These are phyloP conservation scores for Anoplius nigerrimus DNA, from an alignment of 2,888 invertebrate genomes.

Conservation along the genomic window DNA sequence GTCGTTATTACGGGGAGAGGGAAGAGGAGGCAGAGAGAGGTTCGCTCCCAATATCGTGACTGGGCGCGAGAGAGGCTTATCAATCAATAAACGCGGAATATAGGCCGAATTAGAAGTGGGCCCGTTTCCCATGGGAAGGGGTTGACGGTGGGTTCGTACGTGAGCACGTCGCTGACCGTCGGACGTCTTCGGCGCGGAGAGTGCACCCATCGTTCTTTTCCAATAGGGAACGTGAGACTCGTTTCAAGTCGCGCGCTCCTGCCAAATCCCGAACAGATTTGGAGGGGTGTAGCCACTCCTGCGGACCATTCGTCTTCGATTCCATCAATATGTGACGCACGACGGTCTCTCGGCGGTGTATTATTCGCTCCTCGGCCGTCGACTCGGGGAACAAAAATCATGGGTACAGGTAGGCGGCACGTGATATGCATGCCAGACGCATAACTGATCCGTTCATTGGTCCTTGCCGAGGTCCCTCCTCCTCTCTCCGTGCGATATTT, in stretches of 20 bases:
- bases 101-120: conserved; percentile 57
- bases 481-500: too few relatives aligned
- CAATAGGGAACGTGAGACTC: conserved; percentile 66
- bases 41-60: conserved; percentile 2
- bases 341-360: conserved; percentile 32
- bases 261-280: conserved; percentile 68
- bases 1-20: neutral
- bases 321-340: conserved; percentile 58
- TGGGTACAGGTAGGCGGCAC: neutral
- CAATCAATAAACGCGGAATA: conserved; percentile 52
- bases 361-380: conserved; percentile 13
- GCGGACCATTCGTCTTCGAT: conserved; percentile 57
- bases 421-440: too few relatives aligned
- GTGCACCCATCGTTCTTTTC: conserved; percentile 60
- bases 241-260: conserved; percentile 60
- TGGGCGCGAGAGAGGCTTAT: conserved; percentile 35
- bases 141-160: conserved; percentile 44
- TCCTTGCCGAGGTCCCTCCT: too few relatives aligned
- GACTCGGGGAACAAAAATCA: conserved; percentile 23
- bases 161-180: conserved; percentile 59
- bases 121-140: conserved; percentile 38
- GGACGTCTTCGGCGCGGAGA: conserved; percentile 48
- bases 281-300: conserved; percentile 54
- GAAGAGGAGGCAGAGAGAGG: neutral
- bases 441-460: too few relatives aligned